Evolutionary conservation across 2,113 vertebrate species (phyloP).

Genomic region (Eolophus roseicapilla): DNA sequence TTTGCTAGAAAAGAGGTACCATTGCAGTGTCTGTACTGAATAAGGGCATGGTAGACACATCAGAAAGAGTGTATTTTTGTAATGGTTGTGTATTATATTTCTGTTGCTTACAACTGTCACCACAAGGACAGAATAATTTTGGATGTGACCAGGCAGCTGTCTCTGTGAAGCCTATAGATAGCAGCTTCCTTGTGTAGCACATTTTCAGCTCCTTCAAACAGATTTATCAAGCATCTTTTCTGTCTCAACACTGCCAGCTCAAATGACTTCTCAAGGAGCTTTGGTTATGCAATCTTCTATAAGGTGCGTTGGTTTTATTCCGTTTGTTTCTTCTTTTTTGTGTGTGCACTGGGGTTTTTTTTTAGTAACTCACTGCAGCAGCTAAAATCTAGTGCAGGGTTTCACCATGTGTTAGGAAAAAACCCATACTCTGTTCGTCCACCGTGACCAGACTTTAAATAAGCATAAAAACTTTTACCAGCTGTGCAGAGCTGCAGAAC

Average conservation of each 20-base stretch:
- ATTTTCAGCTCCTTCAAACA: conserved; percentile 61
- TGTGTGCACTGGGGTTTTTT: neutral
- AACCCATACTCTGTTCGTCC: neutral
- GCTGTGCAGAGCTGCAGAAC: conserved; percentile 3
- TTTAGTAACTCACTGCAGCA: conserved; percentile 30
- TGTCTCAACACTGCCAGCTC: conserved; percentile 58
- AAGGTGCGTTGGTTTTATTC: conserved; percentile 23
- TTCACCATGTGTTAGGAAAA: neutral
- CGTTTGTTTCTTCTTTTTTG: neutral
- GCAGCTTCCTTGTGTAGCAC: conserved; percentile 54
- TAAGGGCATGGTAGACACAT: neutral
- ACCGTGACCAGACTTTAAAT: conserved; percentile 2
- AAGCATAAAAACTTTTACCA: conserved; percentile 20
- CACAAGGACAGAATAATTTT: conserved; percentile 31
- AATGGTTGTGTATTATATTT: neutral
- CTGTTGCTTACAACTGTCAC: conserved; percentile 35
- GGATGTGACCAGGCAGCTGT: conserved; percentile 49
- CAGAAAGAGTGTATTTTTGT: neutral
- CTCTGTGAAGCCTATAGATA: conserved; percentile 52
- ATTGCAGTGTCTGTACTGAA: neutral
- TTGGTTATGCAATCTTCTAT: conserved; percentile 48
- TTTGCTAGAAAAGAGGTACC: neutral
- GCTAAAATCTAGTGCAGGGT: conserved; percentile 42
- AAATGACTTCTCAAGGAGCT: conserved; percentile 58
- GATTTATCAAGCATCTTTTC: conserved; percentile 59